Evolutionary conservation across 1,140 invertebrate genomes (phyloP).

Genomic region (Megalopta genalis): DNA sequence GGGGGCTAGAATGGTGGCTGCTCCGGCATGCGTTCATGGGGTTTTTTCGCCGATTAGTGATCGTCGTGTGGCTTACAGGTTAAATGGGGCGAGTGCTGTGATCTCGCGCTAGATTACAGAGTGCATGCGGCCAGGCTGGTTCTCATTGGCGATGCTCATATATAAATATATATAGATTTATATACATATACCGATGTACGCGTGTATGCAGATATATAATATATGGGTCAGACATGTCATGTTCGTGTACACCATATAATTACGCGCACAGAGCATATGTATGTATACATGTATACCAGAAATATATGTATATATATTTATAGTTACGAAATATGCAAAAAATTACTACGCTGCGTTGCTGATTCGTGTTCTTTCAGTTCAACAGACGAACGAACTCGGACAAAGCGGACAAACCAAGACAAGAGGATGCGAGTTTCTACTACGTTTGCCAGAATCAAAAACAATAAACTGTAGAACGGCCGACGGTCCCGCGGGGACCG

Average conservation of each 20-base stretch:
- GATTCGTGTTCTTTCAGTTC: not conserved
- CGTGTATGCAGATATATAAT: too few species aligned
- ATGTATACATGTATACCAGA: too few species aligned
- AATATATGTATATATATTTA: too few species aligned
- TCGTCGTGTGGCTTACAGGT: constrained; percentile 47
- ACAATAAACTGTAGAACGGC: not conserved
- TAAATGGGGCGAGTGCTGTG: constrained; percentile 67
- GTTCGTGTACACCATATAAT: too few species aligned
- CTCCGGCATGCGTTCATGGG: constrained; percentile 69
- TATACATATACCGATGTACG: too few species aligned
- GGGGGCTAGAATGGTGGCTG: constrained; percentile 82
- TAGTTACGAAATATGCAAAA: constrained; percentile 28
- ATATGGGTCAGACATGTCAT: too few species aligned
- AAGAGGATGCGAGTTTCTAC: constrained; percentile 23
- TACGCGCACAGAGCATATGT: too few species aligned
- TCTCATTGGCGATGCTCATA: constrained; percentile 40
- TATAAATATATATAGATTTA: not conserved
- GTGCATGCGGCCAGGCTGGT: constrained; percentile 63
- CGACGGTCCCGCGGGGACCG: not conserved
- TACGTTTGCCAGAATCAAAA: constrained; percentile 8
- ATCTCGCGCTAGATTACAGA: constrained; percentile 62
- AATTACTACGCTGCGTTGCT: constrained; percentile 38
- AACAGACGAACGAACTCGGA: constrained; percentile 2
- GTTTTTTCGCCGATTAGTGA: constrained; percentile 69
- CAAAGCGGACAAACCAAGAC: constrained; percentile 23